phyloP scores from a whole-genome alignment of 2,113 vertebrate species.

The Carlito syrichta region DNA sequence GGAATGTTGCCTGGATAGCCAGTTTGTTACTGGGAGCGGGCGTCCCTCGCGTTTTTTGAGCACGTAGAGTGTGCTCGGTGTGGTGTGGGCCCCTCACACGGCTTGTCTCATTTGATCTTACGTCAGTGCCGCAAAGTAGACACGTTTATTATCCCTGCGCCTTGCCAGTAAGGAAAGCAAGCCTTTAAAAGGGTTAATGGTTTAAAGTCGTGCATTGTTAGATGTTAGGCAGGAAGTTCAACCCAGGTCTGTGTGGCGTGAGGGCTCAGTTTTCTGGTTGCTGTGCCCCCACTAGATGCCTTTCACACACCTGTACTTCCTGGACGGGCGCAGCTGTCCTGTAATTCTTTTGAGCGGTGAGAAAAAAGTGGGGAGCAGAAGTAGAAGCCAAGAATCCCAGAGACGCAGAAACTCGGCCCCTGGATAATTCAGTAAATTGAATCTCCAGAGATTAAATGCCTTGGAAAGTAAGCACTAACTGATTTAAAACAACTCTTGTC shows the following conservation, averaged over 20 bases:
- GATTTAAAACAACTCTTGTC: constrained; percentile 31
- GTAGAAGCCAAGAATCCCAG: neutral
- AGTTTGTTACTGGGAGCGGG: neutral
- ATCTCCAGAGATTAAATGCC: neutral
- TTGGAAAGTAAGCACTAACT: neutral
- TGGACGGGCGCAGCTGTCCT: neutral
- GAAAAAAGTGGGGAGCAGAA: neutral
- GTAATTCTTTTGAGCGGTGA: neutral
- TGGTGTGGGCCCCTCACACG: too few species aligned
- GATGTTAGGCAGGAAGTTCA: neutral
- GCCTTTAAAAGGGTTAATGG: neutral
- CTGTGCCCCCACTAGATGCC: neutral
- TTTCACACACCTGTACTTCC: neutral
- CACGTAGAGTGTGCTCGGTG: neutral
- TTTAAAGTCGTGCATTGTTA: neutral
- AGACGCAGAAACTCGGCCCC: neutral
- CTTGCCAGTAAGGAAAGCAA: neutral
- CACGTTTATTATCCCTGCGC: neutral
- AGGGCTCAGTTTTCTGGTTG: neutral
- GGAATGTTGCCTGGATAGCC: neutral
- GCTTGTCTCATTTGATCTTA: too few species aligned
- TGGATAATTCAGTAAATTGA: neutral
- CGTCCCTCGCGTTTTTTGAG: neutral
- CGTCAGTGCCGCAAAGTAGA: too few species aligned
- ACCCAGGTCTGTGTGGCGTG: neutral